Evolutionary conservation across 1,140 invertebrate genomes (phyloP), one percentile per base, ranked within the genome.

Genomic region (Temnothorax curvispinosus): DNA sequence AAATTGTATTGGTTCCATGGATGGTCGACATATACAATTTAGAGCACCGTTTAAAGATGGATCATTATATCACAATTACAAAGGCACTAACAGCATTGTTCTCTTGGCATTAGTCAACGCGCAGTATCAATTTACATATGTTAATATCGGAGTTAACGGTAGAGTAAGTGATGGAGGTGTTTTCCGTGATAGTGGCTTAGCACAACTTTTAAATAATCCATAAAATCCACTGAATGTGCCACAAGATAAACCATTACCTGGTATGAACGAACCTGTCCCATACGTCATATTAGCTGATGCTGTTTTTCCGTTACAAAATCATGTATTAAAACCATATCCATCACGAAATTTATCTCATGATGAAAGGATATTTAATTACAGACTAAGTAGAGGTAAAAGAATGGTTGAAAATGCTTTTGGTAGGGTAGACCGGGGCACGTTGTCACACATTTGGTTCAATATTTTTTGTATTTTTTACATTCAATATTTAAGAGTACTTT

Each of bases 131-230:
- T 50, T 69, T 15, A 15, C 44, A 27, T 69, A 69, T 21, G 41
- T 69, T 11, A 27, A 69, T 13, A 41, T 69, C 0, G 65, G n/a
- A 21, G 65, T 69, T 13, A 69, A 69, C 44, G 41, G 41, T 4
- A 69, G 65, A 15, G 8, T 69, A 47, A 69, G 38, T 15, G 41
- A 69, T 50, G 41, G 65, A 50, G 65, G 65, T 7, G 65, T 69
- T 2, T 47, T 47, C 50, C 65, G 65, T 2, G 65, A 69, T 6
- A 69, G 41, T 27, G 41, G 50, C 11, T 69, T 27, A 11, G n/a
- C 65, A 41, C 1, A 69, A 47, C 11, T 27, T 5, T 9, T 69
- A 47, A 69, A 69, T 69, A 1, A 69, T 69, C 41, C 65, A 47
- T 41, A 21, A 69, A 69, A 69, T 69, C 1, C 65, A 69, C 11